Base-by-base conservation (phyloP, 2,888 invertebrate species). In the Plutella xylostella region DNA sequence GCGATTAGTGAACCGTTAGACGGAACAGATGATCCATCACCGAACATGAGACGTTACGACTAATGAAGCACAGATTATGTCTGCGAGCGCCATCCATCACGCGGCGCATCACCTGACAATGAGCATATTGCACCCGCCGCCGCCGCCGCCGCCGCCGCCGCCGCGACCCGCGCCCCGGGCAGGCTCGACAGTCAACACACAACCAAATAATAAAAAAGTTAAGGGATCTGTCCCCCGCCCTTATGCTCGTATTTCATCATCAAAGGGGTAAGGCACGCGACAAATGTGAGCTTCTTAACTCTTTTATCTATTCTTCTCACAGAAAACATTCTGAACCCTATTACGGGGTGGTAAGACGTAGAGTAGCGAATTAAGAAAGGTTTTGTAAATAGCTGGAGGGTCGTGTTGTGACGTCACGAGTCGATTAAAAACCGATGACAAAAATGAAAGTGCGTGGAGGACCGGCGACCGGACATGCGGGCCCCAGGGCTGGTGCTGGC, bases 101-200 rank as follows among this genome's bases (percentile, higher is more conserved):
- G n/a, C 40, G 42, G n/a, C 42, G 48, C 45, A 47, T 49, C 48
- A 51, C 53, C 51, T 12, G 39, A 46, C 45, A 39, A 28, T 34
- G 55, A 62, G 63, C 65, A 62, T 63, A 64, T 60, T 60, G 60
- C 42, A 44, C 45, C 46, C 49, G 52, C 42, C 30, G 19, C 44
- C 34, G 42, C 14, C 46, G 18, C 25, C 22, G 18, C 9, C 5
- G 14, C 31, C 15, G 28, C 14, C 3, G 34, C 34, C 43, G 4
- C 33, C 25, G 15, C 15, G 12, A 33, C 33, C 5, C 2, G 14
- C 39, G n/a, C n/a, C n/a, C n/a, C n/a, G n/a, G n/a, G 2, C 21
- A 38, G 30, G 19, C n/a, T n/a, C 31, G 31, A 31, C 20, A 42
- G 42, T 42, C 42, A 42, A 42, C 42, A 42, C 31, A 30, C 31